Conservation (phyloP, 2,113 vertebrate species). For the Nansenia antarctica region DNA sequence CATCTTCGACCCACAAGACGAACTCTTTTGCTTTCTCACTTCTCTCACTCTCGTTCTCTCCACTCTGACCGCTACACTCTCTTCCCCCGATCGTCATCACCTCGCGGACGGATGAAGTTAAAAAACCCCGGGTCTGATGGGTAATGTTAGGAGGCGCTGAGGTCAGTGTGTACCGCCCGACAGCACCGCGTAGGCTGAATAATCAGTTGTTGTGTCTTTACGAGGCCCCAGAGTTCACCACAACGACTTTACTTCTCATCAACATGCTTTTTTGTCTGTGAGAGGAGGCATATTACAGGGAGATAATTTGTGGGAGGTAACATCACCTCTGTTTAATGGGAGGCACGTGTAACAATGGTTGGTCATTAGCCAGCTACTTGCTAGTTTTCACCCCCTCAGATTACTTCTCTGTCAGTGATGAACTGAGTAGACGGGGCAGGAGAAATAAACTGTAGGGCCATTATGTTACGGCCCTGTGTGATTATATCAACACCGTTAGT, state of each 20-base stretch:
- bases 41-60: background rate
- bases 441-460: background rate
- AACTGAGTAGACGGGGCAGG: background rate
- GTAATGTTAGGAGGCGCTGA: background rate
- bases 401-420: background rate
- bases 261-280: background rate
- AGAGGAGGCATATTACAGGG: background rate
- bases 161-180: background rate
- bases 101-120: background rate
- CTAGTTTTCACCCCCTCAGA: background rate
- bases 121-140: background rate
- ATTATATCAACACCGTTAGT: too few relatives aligned
- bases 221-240: background rate
- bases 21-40: background rate
- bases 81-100: background rate
- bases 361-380: background rate
- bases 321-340: background rate
- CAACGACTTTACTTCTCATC: background rate
- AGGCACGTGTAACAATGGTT: background rate
- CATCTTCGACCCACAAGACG: background rate
- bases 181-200: background rate
- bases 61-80: background rate
- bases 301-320: background rate
- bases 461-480: background rate
- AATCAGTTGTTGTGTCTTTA: background rate